A percentile compares a stretch with the other conserved stretches of the same genome.
Evolutionary conservation across 2,113 vertebrate species (phyloP).

Genomic region (Malurus alboscapulatus): DNA sequence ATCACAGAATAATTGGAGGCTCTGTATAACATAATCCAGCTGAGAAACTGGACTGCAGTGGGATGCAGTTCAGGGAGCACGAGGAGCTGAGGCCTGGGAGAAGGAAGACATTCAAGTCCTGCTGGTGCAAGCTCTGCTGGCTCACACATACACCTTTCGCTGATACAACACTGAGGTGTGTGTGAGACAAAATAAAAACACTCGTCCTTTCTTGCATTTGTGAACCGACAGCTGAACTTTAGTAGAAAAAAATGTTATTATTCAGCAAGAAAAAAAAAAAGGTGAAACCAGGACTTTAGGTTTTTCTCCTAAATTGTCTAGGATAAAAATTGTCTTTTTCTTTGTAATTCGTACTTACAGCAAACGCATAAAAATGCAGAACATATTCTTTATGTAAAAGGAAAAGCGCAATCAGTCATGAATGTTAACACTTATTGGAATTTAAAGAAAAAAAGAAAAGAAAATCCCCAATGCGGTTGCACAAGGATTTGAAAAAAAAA

Average conservation of each 20-base stretch:
- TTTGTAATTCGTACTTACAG: neutral
- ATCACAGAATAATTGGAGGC: neutral
- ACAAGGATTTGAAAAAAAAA: neutral
- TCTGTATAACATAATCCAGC: neutral
- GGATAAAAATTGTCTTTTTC: neutral
- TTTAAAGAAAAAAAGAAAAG: neutral
- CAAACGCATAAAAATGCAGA: neutral
- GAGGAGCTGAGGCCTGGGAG: neutral
- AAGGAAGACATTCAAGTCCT: neutral
- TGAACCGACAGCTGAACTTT: neutral
- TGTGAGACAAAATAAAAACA: neutral
- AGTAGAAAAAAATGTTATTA: neutral
- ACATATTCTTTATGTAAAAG: neutral
- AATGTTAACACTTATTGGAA: neutral
- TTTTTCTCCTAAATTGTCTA: neutral
- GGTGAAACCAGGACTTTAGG: neutral
- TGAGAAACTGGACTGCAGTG: neutral
- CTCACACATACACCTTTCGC: fast-evolving
- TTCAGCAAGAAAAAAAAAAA: neutral
- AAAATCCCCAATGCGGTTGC: neutral
- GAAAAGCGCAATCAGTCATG: neutral
- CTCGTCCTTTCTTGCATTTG: neutral
- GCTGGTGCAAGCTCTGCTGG: neutral
- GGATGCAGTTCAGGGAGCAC: neutral
- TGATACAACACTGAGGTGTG: neutral